Evolutionary conservation across 1,140 invertebrate species (phyloP).

Genomic region (Venturia canescens): DNA sequence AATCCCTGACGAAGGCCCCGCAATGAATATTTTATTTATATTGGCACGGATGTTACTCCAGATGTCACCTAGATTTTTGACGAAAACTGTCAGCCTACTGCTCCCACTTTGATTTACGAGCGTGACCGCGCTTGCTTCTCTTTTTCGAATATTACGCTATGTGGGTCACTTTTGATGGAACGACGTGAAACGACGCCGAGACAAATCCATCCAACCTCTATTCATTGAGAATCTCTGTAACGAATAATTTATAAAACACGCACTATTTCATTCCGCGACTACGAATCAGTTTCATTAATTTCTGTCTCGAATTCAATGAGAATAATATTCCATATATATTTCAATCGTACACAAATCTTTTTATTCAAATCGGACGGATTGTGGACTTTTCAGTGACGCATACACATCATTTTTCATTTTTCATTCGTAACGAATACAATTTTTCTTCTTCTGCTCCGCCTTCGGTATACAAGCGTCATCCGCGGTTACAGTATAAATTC

Average conservation of each 20-base stretch:
- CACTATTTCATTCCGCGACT: too few relatives aligned
- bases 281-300: too few relatives aligned
- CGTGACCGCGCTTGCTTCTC: neutral
- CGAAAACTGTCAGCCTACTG: neutral
- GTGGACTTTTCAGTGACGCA: conserved; percentile 5
- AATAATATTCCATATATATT: too few relatives aligned
- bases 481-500: neutral
- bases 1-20: neutral
- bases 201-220: too few relatives aligned
- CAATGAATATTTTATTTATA: conserved; percentile 33
- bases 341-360: neutral
- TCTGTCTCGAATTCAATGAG: too few relatives aligned
- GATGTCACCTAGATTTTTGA: neutral
- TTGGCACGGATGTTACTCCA: conserved; percentile 4
- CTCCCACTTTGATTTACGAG: too few relatives aligned
- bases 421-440: neutral
- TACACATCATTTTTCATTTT: neutral
- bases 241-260: too few relatives aligned
- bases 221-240: too few relatives aligned
- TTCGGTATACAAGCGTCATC: too few relatives aligned
- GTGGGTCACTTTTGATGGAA: too few relatives aligned
- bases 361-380: conserved; percentile 37
- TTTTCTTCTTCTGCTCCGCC: too few relatives aligned
- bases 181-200: too few relatives aligned
- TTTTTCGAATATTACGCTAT: neutral